These are phyloP conservation scores for Epinephelus fuscoguttatus DNA, from an alignment of 2,113 vertebrate species.

Conservation along the genomic window DNA sequence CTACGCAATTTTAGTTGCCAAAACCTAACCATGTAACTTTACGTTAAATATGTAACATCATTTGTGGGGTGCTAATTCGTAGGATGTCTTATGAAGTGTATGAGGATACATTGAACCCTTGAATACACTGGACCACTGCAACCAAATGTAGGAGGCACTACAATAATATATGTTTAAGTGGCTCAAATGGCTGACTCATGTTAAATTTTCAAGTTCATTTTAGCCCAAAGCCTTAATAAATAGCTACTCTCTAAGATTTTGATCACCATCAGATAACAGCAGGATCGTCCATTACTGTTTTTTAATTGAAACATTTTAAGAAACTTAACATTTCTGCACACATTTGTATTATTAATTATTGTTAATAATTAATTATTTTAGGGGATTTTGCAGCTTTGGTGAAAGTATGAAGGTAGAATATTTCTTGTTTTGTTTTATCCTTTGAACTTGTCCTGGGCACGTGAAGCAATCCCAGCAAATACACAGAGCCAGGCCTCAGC, in stretches of 20 bases:
- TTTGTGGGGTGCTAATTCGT: too few species aligned
- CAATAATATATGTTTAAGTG: not conserved
- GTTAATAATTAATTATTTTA: not conserved
- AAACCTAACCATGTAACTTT: too few species aligned
- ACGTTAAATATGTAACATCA: too few species aligned
- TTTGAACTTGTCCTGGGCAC: not conserved
- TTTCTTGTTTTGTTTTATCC: not conserved
- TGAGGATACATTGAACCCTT: not conserved
- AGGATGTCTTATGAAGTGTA: too few species aligned
- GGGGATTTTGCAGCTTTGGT: not conserved
- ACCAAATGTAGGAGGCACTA: not conserved
- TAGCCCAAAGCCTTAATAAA: not conserved
- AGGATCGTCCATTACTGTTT: not conserved
- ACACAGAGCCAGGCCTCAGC: not conserved
- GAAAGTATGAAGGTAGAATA: not conserved
- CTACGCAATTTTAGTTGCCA: too few species aligned
- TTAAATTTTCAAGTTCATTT: not conserved
- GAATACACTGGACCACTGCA: not conserved
- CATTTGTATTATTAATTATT: too few species aligned
- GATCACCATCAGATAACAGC: not conserved
- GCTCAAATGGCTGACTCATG: not conserved
- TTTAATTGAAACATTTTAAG: not conserved
- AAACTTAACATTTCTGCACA: not conserved
- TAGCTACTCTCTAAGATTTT: not conserved
- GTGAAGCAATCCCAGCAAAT: not conserved